These are phyloP conservation scores for Conopomorpha cramerella DNA, from an alignment of 1,140 invertebrate species.

Conservation along the genomic window DNA sequence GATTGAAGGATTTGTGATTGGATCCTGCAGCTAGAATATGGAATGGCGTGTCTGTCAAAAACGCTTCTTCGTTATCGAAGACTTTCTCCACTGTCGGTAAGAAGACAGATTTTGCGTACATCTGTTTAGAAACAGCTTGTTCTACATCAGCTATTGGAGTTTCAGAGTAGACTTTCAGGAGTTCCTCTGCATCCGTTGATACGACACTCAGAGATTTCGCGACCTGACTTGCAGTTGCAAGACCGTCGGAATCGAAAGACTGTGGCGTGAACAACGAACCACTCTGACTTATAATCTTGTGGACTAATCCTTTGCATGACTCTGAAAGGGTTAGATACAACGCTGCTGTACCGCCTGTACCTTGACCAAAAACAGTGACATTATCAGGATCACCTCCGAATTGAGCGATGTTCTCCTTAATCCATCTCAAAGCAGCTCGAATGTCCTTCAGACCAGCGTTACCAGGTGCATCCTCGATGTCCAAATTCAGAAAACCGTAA, in stretches of 20 bases:
- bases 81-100: conserved; percentile 50
- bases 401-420: conserved; percentile 63
- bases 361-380: conserved; percentile 68
- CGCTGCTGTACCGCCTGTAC: conserved; percentile 63
- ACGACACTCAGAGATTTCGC: conserved; percentile 35
- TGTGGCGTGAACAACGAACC: conserved; percentile 30
- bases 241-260: conserved; percentile 30
- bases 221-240: conserved; percentile 31
- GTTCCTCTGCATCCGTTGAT: conserved; percentile 20
- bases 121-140: conserved; percentile 41
- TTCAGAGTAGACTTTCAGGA: conserved; percentile 27
- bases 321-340: conserved; percentile 64
- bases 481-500: conserved; percentile 70
- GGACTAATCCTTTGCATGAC: conserved; percentile 63
- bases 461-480: conserved; percentile 46
- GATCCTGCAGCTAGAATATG: conserved; percentile 34
- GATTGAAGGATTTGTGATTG: conserved; percentile 17
- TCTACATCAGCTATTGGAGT: conserved; percentile 23
- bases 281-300: conserved; percentile 48
- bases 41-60: conserved; percentile 51
- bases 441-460: conserved; percentile 61
- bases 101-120: conserved; percentile 45
- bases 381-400: conserved; percentile 70
- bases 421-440: conserved; percentile 67
- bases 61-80: conserved; percentile 45